Evolutionary conservation across 2,888 invertebrate species (phyloP), one percentile per base, ranked within the genome.

Genomic region (Ormyrus thymus): DNA sequence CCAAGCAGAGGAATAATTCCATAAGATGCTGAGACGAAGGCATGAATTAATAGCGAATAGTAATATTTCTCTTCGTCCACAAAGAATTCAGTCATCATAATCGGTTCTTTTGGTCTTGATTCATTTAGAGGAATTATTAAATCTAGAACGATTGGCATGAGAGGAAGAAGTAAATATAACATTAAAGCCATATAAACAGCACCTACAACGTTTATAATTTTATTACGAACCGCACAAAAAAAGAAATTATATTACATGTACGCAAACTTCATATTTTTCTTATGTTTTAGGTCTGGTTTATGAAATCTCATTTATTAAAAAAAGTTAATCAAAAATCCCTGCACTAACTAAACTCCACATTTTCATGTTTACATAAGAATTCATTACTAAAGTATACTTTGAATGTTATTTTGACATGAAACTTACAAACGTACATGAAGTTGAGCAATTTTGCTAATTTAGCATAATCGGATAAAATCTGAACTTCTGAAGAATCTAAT

Each of bases 61-160:
- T 81, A 83, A 78, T 81, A 82, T 65, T 82, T 79, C n/a, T 82
- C 76, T 5, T 69, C 70, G 66, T 84, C 81, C 6, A 83, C 65
- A 13, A 78, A 80, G 58, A 83, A 84, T 56, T 83, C 81, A 1
- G 76, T 69, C 13, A 80, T 68, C 13, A 76, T 81, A 9, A 84
- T 65, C 51, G 64, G 80, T 56, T 66, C 51, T 10, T 68, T 81
- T 7, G 66, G 62, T 43, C 81, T 72, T 29, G 84, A 68, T 72
- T 78, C 81, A 15, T 84, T 84, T 9, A 78, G 1, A 0, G 84
- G 83, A 7, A 15, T 43, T 9, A 83, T 10, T 13, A 72, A 43
- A 43, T 84, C 83, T 50, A 82, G 46, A 1, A 81, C 43, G 29
- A 78, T 68, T 15, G 84, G 84, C 7, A 66, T 65, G 4, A 75